Conservation (phyloP, 1,140 invertebrate genomes). For the Drosophila arizonae region DNA sequence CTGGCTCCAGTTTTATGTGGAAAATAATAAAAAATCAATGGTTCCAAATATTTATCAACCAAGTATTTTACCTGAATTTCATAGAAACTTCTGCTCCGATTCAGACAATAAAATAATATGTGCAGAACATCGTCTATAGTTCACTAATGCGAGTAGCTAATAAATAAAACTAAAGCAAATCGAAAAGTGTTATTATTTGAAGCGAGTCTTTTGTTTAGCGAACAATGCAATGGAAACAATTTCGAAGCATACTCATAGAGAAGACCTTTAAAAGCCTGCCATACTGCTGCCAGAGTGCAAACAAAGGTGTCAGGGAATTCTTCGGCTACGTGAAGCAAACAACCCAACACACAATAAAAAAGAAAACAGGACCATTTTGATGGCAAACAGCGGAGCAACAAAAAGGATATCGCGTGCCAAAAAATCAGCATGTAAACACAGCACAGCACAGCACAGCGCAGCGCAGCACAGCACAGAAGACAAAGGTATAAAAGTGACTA, state of each 20-base stretch:
- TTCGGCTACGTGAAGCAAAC: conserved; percentile 45
- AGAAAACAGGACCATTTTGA: conserved; percentile 24
- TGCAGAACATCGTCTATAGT: neutral
- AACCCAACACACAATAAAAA: conserved; percentile 35
- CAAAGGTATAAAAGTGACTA: conserved; percentile 17
- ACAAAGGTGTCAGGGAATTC: conserved; percentile 64
- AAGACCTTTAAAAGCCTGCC: conserved; percentile 2
- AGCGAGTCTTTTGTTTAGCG: conserved; percentile 50
- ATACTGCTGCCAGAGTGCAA: conserved; percentile 38
- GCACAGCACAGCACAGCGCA: neutral
- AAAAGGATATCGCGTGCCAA: conserved; percentile 73
- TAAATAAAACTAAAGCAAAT: conserved; percentile 43
- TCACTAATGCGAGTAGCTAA: conserved; percentile 8
- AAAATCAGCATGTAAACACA: conserved; percentile 69
- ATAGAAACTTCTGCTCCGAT: too few relatives aligned
- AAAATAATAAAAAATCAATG: too few relatives aligned
- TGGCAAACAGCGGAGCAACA: conserved; percentile 51
- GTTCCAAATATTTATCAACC: too few relatives aligned
- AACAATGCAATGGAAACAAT: conserved; percentile 56
- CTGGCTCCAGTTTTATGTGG: too few relatives aligned
- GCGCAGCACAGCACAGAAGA: neutral
- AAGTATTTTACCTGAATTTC: too few relatives aligned
- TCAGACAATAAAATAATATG: too few relatives aligned
- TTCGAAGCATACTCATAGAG: conserved; percentile 24
- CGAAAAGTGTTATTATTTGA: conserved; percentile 55